Percentiles rank a stretch among this genome's conserved stretches.
These are phyloP conservation scores for Cavia aperea DNA, from an alignment of 2,113 vertebrate species.

Conservation along the genomic window DNA sequence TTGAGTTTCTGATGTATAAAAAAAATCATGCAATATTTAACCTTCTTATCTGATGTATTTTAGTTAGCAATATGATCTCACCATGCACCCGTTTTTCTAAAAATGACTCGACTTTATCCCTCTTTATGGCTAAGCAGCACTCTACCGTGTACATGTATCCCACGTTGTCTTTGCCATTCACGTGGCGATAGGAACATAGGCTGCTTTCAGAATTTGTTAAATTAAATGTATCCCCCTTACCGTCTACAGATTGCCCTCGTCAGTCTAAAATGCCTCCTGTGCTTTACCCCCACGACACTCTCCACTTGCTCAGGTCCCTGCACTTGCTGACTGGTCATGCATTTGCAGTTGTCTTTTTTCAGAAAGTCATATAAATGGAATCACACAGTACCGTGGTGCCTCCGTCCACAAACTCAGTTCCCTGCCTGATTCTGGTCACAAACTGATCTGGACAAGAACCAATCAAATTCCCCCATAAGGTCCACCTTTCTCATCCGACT, in stretches of 20 bases:
- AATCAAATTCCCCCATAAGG: not conserved
- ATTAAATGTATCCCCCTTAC: not conserved
- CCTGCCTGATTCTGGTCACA: not conserved
- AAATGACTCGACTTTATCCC: not conserved
- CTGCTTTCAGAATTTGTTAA: not conserved
- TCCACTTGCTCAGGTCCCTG: not conserved
- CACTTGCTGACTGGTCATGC: not conserved
- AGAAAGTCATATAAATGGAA: not conserved
- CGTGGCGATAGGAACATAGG: not conserved
- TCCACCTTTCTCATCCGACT: not conserved
- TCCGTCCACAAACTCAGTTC: not conserved
- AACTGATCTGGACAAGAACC: not conserved
- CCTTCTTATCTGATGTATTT: not conserved
- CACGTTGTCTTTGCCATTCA: not conserved
- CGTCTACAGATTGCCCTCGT: not conserved
- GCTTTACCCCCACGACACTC: not conserved
- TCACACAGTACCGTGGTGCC: not conserved
- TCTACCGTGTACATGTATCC: not conserved
- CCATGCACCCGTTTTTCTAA: not conserved
- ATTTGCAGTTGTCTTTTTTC: not conserved
- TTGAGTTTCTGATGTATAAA: not conserved
- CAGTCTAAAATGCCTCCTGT: not conserved
- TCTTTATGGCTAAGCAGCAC: not conserved
- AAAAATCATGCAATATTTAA: not conserved
- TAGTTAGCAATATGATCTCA: not conserved